Evolutionary conservation across 2,797 vertebrate species (phyloP).

Genomic region (Sebastes variabilis): DNA sequence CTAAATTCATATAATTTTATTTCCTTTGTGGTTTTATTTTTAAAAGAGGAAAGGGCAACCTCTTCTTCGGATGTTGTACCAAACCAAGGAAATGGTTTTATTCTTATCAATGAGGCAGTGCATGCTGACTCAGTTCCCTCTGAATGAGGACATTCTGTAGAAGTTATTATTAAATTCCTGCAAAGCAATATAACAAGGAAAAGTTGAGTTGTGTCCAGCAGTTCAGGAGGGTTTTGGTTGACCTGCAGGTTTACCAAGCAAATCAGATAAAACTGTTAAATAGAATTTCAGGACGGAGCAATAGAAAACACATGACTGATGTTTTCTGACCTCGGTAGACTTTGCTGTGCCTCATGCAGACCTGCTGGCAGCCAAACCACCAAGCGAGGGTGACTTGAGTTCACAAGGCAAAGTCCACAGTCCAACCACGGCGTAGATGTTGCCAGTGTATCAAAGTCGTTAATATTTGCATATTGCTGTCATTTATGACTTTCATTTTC

Average conservation of each 20-base stretch:
- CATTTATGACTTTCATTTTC: slow-evolving; percentile 22
- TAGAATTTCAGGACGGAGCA: neutral
- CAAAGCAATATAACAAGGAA: neutral
- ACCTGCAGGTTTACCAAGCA: neutral
- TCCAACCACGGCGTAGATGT: neutral
- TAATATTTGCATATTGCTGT: slow-evolving; percentile 16
- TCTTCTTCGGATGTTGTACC: neutral
- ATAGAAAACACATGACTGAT: neutral
- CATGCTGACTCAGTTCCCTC: neutral
- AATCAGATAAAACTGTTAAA: neutral
- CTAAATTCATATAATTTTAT: neutral
- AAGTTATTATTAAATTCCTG: neutral
- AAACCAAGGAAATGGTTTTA: neutral
- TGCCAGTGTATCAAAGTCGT: slow-evolving; percentile 1
- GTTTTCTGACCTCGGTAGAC: neutral
- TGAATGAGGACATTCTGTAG: neutral
- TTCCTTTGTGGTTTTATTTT: neutral
- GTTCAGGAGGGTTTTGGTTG: neutral
- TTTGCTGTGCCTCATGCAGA: neutral
- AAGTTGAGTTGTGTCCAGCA: neutral
- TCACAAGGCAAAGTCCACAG: slow-evolving; percentile 28
- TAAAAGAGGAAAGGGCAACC: neutral
- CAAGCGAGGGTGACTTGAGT: neutral
- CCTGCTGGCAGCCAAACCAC: neutral
- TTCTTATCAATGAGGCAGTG: neutral